These are phyloP conservation scores for Leptinotarsa lineolata DNA, from an alignment of 1,140 invertebrate genomes.

Conservation along the genomic window DNA sequence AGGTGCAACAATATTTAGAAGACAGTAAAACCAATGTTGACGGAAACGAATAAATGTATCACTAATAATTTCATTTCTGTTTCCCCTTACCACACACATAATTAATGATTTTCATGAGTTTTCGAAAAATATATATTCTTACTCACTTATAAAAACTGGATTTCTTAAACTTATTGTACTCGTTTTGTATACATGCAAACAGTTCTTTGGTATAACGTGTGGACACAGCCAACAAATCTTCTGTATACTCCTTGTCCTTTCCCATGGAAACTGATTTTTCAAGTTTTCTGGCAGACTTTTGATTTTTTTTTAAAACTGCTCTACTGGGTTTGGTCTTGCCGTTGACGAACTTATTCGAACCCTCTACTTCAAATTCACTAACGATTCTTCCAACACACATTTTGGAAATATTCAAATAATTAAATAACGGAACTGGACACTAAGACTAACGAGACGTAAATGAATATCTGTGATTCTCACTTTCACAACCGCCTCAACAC, in stretches of 20 bases:
- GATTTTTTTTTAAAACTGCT: background rate
- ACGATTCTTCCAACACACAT: conserved; percentile 41
- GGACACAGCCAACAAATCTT: conserved; percentile 39
- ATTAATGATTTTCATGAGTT: background rate
- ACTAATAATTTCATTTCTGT: background rate
- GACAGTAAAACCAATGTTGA: no score
- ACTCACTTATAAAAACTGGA: conserved; percentile 27
- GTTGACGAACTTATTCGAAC: background rate
- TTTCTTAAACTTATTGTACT: conserved; percentile 19
- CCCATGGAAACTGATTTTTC: conserved; percentile 5
- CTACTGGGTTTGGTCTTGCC: background rate
- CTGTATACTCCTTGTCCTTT: conserved; percentile 22
- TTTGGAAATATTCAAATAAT: conserved; percentile 19
- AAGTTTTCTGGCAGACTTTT: conserved; percentile 15
- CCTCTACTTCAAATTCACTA: conserved; percentile 27
- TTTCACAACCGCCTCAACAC: no score
- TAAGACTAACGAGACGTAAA: no score
- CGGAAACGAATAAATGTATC: background rate
- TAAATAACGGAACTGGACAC: no score
- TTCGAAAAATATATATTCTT: no score
- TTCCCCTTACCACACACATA: background rate
- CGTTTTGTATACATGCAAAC: background rate
- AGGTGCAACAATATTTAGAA: no score
- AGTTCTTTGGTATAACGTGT: conserved; percentile 40
- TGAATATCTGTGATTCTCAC: no score